Percentiles rank a stretch among this genome's conserved stretches.
phyloP scores from a whole-genome alignment of 2,888 invertebrate genomes.

The Dryocosmus kuriphilus region DNA sequence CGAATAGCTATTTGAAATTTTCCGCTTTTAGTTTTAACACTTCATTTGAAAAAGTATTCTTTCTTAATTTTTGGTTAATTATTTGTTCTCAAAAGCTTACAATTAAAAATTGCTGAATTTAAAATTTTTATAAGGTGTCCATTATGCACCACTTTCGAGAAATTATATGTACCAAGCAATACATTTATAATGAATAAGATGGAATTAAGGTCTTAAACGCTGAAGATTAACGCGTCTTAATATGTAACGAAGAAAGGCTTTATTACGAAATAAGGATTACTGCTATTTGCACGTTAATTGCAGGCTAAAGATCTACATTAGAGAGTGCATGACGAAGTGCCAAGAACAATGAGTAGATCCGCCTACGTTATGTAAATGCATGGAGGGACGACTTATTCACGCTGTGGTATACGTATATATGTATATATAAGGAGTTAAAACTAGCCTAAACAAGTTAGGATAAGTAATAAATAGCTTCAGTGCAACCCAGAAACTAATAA shows the following conservation, averaged over 20 bases:
- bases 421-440: not conserved
- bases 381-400: slow-evolving; percentile 9
- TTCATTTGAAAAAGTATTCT: too few relatives aligned
- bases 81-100: too few relatives aligned
- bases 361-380: slow-evolving; percentile 27
- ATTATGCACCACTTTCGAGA: too few relatives aligned
- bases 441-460: slow-evolving; percentile 14
- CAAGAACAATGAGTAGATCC: slow-evolving; percentile 34
- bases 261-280: slow-evolving; percentile 23
- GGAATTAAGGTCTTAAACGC: not conserved
- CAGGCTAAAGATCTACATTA: slow-evolving; percentile 31
- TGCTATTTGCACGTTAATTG: slow-evolving; percentile 18
- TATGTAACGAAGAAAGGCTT: slow-evolving; percentile 15
- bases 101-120: too few relatives aligned
- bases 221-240: not conserved
- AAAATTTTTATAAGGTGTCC: too few relatives aligned
- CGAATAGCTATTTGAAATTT: too few relatives aligned
- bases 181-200: not conserved
- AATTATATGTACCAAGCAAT: too few relatives aligned
- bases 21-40: too few relatives aligned
- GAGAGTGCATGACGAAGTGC: slow-evolving; percentile 27
- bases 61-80: too few relatives aligned
- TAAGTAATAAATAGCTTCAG: slow-evolving; percentile 16
- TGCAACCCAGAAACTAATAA: slow-evolving; percentile 17
- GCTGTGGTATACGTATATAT: not conserved